Conservation (phyloP, 2,888 invertebrate genomes). For the Lasius fuliginosus region DNA sequence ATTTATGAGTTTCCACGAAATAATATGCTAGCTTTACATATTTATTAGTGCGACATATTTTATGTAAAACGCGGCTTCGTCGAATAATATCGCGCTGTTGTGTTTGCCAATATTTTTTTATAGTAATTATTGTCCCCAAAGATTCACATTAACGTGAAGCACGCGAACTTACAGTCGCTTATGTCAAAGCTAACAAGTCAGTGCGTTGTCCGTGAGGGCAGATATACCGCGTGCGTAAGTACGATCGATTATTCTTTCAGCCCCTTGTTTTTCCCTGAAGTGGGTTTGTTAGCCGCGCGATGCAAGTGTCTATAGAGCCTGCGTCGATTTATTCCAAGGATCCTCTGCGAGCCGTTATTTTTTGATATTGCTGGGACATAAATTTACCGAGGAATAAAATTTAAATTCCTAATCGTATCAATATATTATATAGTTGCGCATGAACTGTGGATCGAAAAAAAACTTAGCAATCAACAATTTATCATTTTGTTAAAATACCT, state of each 20-base stretch:
- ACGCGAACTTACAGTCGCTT: conserved; percentile 1
- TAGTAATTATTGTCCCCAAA: neutral
- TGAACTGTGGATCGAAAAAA: neutral
- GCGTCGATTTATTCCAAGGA: conserved; percentile 68
- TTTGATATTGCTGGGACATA: conserved; percentile 30
- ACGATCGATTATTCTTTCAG: conserved; percentile 81
- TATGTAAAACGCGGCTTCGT: conserved; percentile 3
- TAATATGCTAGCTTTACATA: neutral
- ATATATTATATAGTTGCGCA: neutral
- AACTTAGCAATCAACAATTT: neutral
- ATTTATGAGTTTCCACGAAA: neutral
- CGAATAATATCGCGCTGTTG: neutral
- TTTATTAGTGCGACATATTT: conserved; percentile 32
- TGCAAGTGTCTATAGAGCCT: conserved; percentile 55
- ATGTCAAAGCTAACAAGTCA: conserved; percentile 41
- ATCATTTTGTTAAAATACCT: conserved; percentile 1
- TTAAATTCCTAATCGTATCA: conserved; percentile 29
- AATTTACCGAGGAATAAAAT: conserved; percentile 31
- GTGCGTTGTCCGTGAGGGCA: conserved; percentile 58
- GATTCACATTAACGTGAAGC: conserved; percentile 15
- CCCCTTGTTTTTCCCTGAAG: conserved; percentile 74
- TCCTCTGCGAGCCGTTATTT: conserved; percentile 31
- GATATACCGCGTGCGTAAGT: conserved; percentile 67
- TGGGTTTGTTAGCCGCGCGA: conserved; percentile 73
- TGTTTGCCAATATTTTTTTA: conserved; percentile 1